Percentiles rank a stretch among this genome's conserved stretches.
Conservation (phyloP, 2,113 vertebrate species). For the Phylloscopus trochiloides region DNA sequence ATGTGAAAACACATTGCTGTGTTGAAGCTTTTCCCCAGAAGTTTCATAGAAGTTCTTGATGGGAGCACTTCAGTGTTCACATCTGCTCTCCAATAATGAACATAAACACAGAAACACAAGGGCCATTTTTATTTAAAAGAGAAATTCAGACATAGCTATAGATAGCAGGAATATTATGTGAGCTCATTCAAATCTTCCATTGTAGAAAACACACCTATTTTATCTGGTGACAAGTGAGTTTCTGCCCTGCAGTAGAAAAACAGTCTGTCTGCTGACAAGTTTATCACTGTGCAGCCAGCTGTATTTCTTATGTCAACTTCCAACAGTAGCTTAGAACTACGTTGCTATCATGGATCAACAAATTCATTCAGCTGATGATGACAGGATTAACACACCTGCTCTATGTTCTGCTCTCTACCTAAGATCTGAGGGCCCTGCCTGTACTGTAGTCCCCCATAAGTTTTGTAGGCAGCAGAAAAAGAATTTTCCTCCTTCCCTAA, state of each 20-base stretch:
- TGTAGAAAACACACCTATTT: not conserved
- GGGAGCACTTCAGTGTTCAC: not conserved
- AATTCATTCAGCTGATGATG: not conserved
- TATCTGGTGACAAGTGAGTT: not conserved
- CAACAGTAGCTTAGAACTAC: not conserved
- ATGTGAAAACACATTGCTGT: not conserved
- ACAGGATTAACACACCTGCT: not conserved
- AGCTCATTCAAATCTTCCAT: not conserved
- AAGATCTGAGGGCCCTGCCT: not conserved
- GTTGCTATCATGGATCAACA: not conserved
- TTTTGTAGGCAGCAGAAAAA: not conserved
- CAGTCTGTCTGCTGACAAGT: not conserved
- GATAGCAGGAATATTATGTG: not conserved
- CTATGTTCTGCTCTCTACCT: not conserved
- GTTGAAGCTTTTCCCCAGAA: not conserved
- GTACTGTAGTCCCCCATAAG: accelerated
- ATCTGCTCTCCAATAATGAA: not conserved
- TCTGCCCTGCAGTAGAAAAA: not conserved
- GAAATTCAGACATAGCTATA: not conserved
- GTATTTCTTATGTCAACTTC: not conserved
- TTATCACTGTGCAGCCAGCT: not conserved
- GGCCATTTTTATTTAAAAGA: not conserved
- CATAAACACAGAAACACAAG: not conserved
- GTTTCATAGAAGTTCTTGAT: not conserved
- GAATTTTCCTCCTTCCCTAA: not conserved